These are phyloP conservation scores for Mormyrus iriodes DNA, from an alignment of 2,113 vertebrate genomes.

Conservation along the genomic window DNA sequence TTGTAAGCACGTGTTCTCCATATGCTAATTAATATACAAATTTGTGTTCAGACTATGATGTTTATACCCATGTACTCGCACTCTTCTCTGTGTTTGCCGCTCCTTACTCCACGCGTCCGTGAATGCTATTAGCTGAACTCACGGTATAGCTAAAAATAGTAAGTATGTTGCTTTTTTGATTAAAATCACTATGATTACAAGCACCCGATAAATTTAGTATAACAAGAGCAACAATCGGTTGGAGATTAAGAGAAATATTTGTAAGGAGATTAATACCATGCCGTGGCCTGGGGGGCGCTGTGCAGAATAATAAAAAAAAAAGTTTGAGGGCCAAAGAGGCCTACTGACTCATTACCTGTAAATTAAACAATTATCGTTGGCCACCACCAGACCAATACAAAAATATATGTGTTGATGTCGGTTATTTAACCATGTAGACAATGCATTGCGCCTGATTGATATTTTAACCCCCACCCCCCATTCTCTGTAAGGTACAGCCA, in stretches of 20 bases:
- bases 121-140: background rate
- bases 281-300: constrained; percentile 26
- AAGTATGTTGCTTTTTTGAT: background rate
- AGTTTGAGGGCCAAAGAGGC: background rate
- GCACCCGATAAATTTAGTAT: background rate
- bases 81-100: background rate
- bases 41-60: background rate
- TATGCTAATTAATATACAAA: background rate
- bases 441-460: background rate
- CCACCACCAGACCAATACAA: background rate
- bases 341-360: background rate
- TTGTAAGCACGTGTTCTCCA: background rate
- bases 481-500: too few relatives aligned
- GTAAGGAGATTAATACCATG: background rate
- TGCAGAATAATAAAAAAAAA: background rate
- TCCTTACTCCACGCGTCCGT: background rate
- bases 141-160: background rate
- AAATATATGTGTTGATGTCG: background rate
- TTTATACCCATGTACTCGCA: background rate
- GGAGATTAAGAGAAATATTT: background rate
- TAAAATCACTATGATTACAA: background rate
- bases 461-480: background rate
- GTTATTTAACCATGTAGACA: background rate
- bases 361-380: constrained; percentile 10
- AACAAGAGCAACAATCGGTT: background rate